These are phyloP conservation scores for Metaphire vulgaris DNA, from an alignment of 1,140 invertebrate genomes.

Conservation along the genomic window DNA sequence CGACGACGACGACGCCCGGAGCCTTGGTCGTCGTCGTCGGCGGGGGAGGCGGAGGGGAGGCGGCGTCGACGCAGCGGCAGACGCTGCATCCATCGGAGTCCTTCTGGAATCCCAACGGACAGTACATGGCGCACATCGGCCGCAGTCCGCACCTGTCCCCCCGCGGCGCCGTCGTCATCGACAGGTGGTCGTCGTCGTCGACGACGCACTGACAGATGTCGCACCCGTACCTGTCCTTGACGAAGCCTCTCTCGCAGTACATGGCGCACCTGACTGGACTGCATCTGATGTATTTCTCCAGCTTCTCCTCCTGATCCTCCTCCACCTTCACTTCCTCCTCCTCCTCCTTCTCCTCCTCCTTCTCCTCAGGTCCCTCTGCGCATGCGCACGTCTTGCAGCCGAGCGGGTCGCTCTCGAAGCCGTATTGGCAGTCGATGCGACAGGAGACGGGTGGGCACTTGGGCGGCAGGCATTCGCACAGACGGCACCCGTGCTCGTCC, in stretches of 20 bases:
- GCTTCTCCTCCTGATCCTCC: not conserved
- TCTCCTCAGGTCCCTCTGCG: not conserved
- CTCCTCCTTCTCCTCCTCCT: not conserved
- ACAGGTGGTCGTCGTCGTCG: not conserved
- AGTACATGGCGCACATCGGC: slow-evolving; percentile 13
- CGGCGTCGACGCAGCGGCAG: slow-evolving; percentile 12
- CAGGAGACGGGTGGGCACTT: slow-evolving; percentile 11
- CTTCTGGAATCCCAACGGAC: slow-evolving; percentile 12
- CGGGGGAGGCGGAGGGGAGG: no score
- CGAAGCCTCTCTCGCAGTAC: slow-evolving; percentile 19
- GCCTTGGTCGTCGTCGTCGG: not conserved
- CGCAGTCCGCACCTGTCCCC: not conserved
- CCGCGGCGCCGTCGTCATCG: not conserved
- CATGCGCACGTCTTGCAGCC: slow-evolving; percentile 23
- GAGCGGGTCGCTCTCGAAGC: slow-evolving; percentile 15
- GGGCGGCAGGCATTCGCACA: slow-evolving; percentile 21
- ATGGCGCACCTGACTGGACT: slow-evolving; percentile 11
- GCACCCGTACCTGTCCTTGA: slow-evolving; percentile 20
- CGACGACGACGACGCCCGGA: not conserved
- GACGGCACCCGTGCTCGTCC: slow-evolving; percentile 16
- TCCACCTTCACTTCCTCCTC: not conserved
- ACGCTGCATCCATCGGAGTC: not conserved
- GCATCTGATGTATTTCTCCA: not conserved
- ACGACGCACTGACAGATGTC: slow-evolving; percentile 22
- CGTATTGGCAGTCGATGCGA: not conserved